Conservation (phyloP, 2,797 vertebrate genomes). For the Cynopterus sphinx region DNA sequence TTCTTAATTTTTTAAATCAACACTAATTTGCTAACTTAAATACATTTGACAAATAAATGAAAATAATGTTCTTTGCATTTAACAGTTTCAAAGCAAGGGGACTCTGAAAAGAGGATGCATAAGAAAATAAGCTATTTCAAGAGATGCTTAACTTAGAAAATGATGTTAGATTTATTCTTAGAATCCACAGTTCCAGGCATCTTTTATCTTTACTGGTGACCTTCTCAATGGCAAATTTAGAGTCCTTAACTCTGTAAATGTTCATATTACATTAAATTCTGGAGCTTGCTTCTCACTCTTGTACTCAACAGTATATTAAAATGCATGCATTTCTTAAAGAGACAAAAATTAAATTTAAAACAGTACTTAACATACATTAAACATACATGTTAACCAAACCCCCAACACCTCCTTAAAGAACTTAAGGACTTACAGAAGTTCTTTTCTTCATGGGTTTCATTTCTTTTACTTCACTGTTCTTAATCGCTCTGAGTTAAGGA, state of each 20-base stretch:
- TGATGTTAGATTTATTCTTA: not conserved
- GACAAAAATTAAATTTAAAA: not conserved
- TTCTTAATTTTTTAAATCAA: not conserved
- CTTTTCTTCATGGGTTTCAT: not conserved
- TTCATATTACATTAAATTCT: not conserved
- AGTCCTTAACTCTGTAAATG: not conserved
- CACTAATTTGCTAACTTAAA: slow-evolving; percentile 14
- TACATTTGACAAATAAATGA: not conserved
- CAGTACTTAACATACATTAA: not conserved
- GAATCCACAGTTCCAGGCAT: not conserved
- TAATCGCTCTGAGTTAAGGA: not conserved
- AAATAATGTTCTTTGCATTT: not conserved
- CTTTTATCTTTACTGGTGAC: not conserved
- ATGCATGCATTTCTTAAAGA: slow-evolving; percentile 29
- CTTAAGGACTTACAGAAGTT: not conserved
- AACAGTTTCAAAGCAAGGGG: not conserved
- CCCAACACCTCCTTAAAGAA: not conserved
- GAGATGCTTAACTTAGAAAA: not conserved
- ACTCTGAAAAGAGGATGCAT: not conserved
- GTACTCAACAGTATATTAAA: not conserved
- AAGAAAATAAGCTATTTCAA: not conserved
- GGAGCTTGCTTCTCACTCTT: not conserved
- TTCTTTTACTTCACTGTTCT: slow-evolving; percentile 28
- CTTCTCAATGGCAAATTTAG: not conserved
- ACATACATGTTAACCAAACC: not conserved